A percentile compares a stretch with the other conserved stretches of the same genome.
Evolutionary conservation across 2,888 invertebrate genomes (phyloP).

Genomic region (Stenolophus ochropezus): DNA sequence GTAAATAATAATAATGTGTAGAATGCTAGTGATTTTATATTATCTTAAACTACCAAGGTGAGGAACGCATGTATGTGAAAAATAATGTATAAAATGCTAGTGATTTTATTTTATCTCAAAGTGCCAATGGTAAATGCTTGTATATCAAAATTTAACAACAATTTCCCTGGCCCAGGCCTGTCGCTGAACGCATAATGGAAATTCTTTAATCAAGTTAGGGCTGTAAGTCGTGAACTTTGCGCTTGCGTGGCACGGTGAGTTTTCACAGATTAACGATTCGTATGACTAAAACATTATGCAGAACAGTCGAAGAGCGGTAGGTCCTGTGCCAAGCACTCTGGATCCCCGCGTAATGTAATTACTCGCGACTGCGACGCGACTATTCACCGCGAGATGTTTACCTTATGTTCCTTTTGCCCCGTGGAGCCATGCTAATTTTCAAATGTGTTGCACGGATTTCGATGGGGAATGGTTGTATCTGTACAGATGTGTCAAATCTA

Average conservation of each 20-base stretch:
- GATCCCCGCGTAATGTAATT: conserved; percentile 44
- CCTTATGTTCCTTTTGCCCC: conserved; percentile 44
- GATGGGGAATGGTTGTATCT: not conserved
- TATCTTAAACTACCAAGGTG: too few species aligned
- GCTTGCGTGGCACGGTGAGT: conserved; percentile 30
- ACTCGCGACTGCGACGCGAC: not conserved
- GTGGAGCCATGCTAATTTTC: conserved; percentile 39
- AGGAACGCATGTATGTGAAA: too few species aligned
- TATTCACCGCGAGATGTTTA: conserved; percentile 31
- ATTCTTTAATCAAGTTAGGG: conserved; percentile 57
- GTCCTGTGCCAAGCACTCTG: not conserved
- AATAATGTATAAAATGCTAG: too few species aligned
- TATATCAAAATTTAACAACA: not conserved
- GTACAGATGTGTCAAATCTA: not conserved
- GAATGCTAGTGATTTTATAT: too few species aligned
- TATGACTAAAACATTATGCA: conserved; percentile 60
- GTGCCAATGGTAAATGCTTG: too few species aligned
- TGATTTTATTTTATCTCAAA: too few species aligned
- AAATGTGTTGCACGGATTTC: conserved; percentile 5
- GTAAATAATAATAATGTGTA: too few species aligned
- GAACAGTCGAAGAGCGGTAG: conserved; percentile 18
- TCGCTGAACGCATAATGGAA: conserved; percentile 46
- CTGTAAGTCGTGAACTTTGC: conserved; percentile 52
- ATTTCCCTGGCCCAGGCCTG: not conserved
- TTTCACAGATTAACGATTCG: conserved; percentile 59